Conservation (phyloP, 2,797 vertebrate species). For the Hylomyscus alleni region DNA sequence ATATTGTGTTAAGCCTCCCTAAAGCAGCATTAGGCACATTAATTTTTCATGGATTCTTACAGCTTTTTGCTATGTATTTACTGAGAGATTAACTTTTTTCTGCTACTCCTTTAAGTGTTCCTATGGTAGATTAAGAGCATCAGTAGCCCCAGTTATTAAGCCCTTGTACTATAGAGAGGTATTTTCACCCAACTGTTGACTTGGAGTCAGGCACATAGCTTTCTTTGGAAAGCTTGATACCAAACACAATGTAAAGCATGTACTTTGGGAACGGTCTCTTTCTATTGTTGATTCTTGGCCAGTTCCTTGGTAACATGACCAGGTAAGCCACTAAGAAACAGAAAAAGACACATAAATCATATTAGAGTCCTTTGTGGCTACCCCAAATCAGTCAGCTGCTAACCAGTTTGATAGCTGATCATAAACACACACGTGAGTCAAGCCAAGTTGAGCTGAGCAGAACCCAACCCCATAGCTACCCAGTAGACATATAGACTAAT, state of each 20-base stretch:
- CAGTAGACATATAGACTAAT: background rate
- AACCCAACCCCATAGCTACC: background rate
- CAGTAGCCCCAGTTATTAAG: background rate
- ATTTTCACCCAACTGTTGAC: slow-evolving; percentile 23
- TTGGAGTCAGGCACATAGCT: background rate
- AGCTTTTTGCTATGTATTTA: slow-evolving; percentile 16
- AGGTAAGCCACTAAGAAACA: background rate
- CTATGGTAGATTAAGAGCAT: background rate
- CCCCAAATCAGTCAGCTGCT: background rate
- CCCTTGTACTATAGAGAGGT: background rate
- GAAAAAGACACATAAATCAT: slow-evolving; percentile 20
- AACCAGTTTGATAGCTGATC: background rate
- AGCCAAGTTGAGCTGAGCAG: background rate
- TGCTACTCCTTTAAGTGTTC: slow-evolving; percentile 3
- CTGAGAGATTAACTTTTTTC: slow-evolving; percentile 57
- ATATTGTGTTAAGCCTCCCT: background rate
- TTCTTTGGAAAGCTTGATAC: slow-evolving; percentile 25
- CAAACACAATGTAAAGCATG: background rate
- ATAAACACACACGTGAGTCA: background rate
- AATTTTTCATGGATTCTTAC: slow-evolving; percentile 27
- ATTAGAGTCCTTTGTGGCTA: background rate
- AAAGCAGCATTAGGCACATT: slow-evolving; percentile 5
- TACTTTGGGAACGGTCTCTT: background rate
- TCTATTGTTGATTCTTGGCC: background rate
- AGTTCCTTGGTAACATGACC: background rate